Evolutionary conservation across 1,140 invertebrate species (phyloP), one percentile per base, ranked within the genome.

Genomic region (Cephus cinctus): DNA sequence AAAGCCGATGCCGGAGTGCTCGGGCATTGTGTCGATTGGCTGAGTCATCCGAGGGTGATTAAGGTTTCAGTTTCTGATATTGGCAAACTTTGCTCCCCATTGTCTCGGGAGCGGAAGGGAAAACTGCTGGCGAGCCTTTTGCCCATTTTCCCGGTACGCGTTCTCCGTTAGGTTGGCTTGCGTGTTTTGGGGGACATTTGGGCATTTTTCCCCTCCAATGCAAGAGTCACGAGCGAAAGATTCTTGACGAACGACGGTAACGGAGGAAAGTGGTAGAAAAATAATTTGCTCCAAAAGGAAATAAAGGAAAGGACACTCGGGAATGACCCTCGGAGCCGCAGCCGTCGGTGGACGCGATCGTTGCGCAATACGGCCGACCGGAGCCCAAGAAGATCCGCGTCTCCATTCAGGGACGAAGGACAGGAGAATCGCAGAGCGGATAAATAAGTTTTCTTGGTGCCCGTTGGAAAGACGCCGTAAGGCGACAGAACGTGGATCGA

Each of bases 1-100:
- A 27, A 27, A 38, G 27, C 20, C 12, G 21, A 27, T 20, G 34
- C 19, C n/a, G 19, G 25, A 46, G 18, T n/a, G 2, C 15, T 35
- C 30, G 22, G 9, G 15, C 22, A 46, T 44, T 44, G 42, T 35
- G 9, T 22, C n/a, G 9, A 46, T 16, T 9, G 4, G 47, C 32
- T 50, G 41, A 50, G 41, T 50, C 41, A 50, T 50, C 32, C 25
- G 20, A 5, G 23, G n/a, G 11, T 42, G 41, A 50, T 50, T 50
- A 50, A 27, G 18, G 32, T 18, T 20, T 36, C 32, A 23, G 9
- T 43, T 32, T 50, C 41, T 42, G 18, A 50, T 50, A 50, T 50
- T 19, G 34, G 20, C 34, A 43, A 43, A 42, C 20, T 36, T 34
- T 30, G 30, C 20, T 20, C 35, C 8, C 43, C 30, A 34, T 48